phyloP scores from a whole-genome alignment of 2,797 vertebrate genomes.

The Cercopithecus hamlyni region DNA sequence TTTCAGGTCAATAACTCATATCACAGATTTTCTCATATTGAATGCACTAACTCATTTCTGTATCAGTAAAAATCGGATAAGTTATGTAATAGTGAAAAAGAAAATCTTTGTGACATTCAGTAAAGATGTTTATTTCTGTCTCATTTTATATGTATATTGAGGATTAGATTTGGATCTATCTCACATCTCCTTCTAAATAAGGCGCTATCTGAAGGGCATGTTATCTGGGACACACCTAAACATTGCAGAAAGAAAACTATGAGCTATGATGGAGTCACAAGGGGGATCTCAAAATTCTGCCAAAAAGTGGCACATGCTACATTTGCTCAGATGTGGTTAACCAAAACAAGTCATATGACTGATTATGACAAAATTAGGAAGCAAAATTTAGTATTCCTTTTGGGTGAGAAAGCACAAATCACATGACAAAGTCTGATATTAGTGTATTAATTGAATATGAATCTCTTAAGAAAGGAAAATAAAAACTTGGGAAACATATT shows the following conservation, averaged over 20 bases:
- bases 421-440: background rate
- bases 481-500: background rate
- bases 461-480: background rate
- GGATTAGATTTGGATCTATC: background rate
- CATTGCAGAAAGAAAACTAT: background rate
- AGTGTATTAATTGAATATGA: background rate
- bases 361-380: background rate
- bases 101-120: background rate
- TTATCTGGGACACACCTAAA: background rate
- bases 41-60: background rate
- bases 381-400: background rate
- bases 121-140: background rate
- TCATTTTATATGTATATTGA: background rate
- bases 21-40: background rate
- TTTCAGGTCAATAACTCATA: background rate
- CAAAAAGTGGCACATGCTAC: background rate
- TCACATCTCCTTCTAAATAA: background rate
- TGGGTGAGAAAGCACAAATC: background rate
- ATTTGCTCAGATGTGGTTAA: background rate
- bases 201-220: background rate
- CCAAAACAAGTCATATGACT: background rate
- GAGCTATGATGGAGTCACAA: background rate
- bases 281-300: background rate
- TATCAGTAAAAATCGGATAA: background rate
- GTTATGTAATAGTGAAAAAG: background rate